Percentiles rank a stretch among this genome's conserved stretches.
Conservation (phyloP, 2,113 vertebrate genomes). For the Pangasianodon gigas region DNA sequence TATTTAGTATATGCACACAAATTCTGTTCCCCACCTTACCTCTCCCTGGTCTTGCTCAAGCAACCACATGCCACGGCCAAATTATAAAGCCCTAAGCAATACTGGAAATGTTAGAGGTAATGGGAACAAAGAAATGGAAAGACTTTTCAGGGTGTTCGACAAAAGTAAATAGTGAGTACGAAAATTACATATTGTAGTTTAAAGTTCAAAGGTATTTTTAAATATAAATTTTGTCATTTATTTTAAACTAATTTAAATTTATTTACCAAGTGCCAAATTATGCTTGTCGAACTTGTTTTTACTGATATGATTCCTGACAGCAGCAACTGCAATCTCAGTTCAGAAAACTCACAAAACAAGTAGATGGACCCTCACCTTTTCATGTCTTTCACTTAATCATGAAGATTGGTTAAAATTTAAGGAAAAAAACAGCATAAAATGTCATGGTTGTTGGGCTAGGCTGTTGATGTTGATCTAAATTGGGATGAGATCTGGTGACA, state of each 20-base stretch:
- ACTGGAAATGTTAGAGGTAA: constrained; percentile 70
- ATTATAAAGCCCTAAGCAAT: constrained; percentile 71
- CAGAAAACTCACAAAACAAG: not conserved
- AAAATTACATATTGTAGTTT: not conserved
- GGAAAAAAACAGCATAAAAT: not conserved
- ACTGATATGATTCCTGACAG: not conserved
- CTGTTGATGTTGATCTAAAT: not conserved
- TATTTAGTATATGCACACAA: constrained; percentile 73
- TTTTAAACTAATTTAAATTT: not conserved
- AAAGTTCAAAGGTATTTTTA: not conserved
- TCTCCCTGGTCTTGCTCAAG: constrained; percentile 70
- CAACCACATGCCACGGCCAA: constrained; percentile 75
- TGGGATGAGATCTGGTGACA: not conserved
- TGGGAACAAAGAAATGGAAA: constrained; percentile 41
- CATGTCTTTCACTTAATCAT: not conserved
- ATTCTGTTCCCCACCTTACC: constrained; percentile 75
- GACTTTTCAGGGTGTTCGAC: not conserved
- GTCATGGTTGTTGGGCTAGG: not conserved
- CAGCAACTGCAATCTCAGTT: not conserved
- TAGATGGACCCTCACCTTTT: not conserved
- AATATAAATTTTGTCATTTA: not conserved
- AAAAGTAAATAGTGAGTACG: constrained; percentile 30
- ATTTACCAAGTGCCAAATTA: not conserved
- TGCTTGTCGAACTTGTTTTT: not conserved
- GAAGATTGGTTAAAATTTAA: not conserved